Conservation (phyloP, 2,797 vertebrate genomes). For the Otolemur crassicaudatus region DNA sequence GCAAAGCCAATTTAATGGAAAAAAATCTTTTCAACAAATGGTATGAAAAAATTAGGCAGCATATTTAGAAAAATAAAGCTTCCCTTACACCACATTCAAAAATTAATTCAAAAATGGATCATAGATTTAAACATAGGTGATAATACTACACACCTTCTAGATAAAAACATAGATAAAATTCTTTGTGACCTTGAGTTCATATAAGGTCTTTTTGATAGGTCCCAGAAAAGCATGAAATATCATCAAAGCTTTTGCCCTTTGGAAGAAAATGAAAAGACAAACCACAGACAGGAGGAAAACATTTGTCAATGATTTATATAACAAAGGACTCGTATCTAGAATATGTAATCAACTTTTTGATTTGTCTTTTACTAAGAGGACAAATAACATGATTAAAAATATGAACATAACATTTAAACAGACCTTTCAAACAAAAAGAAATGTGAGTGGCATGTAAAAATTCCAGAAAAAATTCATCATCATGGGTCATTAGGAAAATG, state of each 20-base stretch:
- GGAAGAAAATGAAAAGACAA: background rate
- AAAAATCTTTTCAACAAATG: constrained; percentile 48
- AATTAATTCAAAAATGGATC: background rate
- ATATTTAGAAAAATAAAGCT: background rate
- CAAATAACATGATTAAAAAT: background rate
- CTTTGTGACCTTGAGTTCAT: background rate
- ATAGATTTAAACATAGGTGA: background rate
- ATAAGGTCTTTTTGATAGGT: background rate
- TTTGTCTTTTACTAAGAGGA: background rate
- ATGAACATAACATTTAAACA: background rate
- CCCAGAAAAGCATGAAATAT: background rate
- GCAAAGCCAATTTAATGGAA: background rate
- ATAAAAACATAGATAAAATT: background rate
- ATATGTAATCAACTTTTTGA: background rate
- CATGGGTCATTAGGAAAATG: background rate
- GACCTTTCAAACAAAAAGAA: background rate
- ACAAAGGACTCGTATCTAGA: background rate
- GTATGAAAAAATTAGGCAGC: background rate
- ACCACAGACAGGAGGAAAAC: background rate
- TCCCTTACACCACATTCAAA: background rate
- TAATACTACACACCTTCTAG: background rate
- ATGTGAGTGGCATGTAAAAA: background rate
- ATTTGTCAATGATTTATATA: background rate
- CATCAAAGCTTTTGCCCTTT: background rate
- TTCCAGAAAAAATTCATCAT: background rate